These are phyloP conservation scores for Clavelina lepadiformis DNA, from an alignment of 23 tunicate genomes.

Conservation along the genomic window DNA sequence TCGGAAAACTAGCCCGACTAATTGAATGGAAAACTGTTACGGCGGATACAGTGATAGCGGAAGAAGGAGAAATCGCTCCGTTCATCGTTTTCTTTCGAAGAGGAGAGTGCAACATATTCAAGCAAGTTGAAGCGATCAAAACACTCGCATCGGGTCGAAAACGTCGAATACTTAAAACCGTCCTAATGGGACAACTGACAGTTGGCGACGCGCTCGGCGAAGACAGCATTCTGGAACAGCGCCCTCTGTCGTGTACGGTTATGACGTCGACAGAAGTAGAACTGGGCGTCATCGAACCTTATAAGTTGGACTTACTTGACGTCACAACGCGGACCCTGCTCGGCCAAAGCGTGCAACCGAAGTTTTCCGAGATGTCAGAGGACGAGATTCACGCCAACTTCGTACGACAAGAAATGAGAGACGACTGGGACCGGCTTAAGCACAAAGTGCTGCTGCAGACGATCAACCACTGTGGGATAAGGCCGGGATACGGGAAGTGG, in stretches of 20 bases:
- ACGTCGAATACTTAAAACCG: constrained; percentile 36
- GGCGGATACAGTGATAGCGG: constrained; percentile 45
- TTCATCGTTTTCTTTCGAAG: constrained; percentile 56
- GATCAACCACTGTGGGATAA: constrained; percentile 78
- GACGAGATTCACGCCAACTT: constrained; percentile 74
- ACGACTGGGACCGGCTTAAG: constrained; percentile 70
- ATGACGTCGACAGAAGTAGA: constrained; percentile 43
- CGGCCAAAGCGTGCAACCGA: constrained; percentile 52
- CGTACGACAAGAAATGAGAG: constrained; percentile 73
- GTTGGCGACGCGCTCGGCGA: constrained; percentile 78
- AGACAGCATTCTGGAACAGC: constrained; percentile 52
- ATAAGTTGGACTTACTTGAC: constrained; percentile 49
- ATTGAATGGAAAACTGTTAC: constrained; percentile 64
- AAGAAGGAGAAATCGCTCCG: constrained; percentile 63
- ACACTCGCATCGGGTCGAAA: constrained; percentile 59
- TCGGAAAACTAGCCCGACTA: constrained; percentile 71
- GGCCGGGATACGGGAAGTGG: constrained; percentile 93
- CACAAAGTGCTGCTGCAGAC: constrained; percentile 70
- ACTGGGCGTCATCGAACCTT: constrained; percentile 48
- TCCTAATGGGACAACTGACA: constrained; percentile 47
- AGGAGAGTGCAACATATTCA: constrained; percentile 70
- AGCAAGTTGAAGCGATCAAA: constrained; percentile 79
- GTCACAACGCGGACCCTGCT: constrained; percentile 69
- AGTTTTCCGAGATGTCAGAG: constrained; percentile 65
- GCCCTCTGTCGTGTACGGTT: constrained; percentile 52